Evolutionary conservation across 1,140 invertebrate species (phyloP).

Genomic region (Centruroides vittatus): DNA sequence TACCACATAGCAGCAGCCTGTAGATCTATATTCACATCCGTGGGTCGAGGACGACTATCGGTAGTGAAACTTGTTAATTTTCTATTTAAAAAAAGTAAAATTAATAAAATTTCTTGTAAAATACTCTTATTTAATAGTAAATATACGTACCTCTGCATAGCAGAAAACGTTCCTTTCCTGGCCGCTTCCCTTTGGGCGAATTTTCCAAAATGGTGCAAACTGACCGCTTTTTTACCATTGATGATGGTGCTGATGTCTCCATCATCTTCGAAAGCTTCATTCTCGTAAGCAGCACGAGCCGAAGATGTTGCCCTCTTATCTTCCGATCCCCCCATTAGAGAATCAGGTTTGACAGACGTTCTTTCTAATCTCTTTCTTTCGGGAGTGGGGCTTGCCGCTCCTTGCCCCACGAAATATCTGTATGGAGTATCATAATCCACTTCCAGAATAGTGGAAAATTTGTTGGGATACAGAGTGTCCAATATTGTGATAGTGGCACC

Average conservation of each 20-base stretch:
- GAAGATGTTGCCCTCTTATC: too few relatives aligned
- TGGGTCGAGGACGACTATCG: too few relatives aligned
- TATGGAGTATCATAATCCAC: slow-evolving; percentile 89
- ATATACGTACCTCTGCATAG: not conserved
- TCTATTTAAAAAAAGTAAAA: too few relatives aligned
- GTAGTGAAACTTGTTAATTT: too few relatives aligned
- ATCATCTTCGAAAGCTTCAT: slow-evolving; percentile 8
- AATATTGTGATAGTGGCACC: slow-evolving; percentile 61
- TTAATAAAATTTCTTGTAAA: too few relatives aligned
- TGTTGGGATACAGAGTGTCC: slow-evolving; percentile 73
- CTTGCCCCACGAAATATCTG: slow-evolving; percentile 20
- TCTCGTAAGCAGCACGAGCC: not conserved
- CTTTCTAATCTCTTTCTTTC: too few relatives aligned
- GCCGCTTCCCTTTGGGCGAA: slow-evolving; percentile 14
- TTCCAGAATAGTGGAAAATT: slow-evolving; percentile 79
- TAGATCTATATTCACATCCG: too few relatives aligned
- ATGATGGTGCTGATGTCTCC: slow-evolving; percentile 13
- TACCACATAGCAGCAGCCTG: too few relatives aligned
- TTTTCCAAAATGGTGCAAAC: slow-evolving; percentile 17
- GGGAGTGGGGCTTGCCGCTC: too few relatives aligned
- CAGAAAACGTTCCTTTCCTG: not conserved
- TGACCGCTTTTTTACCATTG: slow-evolving; percentile 19
- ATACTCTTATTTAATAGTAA: too few relatives aligned
- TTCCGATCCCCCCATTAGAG: too few relatives aligned
- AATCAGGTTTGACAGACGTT: too few relatives aligned